Evolutionary conservation across 2,888 invertebrate species (phyloP).

Genomic region (Erebia palarica): DNA sequence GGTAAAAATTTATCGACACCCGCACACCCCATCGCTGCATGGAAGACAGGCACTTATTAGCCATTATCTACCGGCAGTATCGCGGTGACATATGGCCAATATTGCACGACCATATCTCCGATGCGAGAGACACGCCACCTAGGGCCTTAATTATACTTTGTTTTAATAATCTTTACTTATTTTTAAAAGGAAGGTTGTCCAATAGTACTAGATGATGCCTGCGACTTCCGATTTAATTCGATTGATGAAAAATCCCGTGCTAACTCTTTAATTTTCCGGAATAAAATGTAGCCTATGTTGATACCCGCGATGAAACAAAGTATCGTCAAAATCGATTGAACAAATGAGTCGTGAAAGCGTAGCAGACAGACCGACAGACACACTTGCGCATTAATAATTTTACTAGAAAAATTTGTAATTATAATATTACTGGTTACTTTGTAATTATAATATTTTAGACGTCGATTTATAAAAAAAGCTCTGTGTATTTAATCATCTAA

Average conservation of each 20-base stretch:
- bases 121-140: slow-evolving; percentile 70
- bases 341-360: too few species aligned
- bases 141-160: slow-evolving; percentile 66
- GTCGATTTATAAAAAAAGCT: too few species aligned
- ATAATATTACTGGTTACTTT: not conserved
- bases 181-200: not conserved
- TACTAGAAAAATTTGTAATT: not conserved
- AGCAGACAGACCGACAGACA: not conserved
- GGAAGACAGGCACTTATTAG: slow-evolving; percentile 81
- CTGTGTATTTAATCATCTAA: too few species aligned
- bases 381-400: not conserved
- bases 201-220: too few species aligned
- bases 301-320: too few species aligned
- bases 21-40: slow-evolving; percentile 55
- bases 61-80: slow-evolving; percentile 76
- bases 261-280: not conserved
- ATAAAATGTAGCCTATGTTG: not conserved
- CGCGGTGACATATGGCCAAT: slow-evolving; percentile 80
- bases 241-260: not conserved
- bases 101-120: slow-evolving; percentile 65
- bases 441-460: not conserved
- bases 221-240: too few species aligned
- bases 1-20: slow-evolving; percentile 43
- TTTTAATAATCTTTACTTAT: slow-evolving; percentile 6
- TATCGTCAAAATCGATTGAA: too few species aligned